Conservation (phyloP, 2,888 invertebrate species). For the Eupelmus urozonus region DNA sequence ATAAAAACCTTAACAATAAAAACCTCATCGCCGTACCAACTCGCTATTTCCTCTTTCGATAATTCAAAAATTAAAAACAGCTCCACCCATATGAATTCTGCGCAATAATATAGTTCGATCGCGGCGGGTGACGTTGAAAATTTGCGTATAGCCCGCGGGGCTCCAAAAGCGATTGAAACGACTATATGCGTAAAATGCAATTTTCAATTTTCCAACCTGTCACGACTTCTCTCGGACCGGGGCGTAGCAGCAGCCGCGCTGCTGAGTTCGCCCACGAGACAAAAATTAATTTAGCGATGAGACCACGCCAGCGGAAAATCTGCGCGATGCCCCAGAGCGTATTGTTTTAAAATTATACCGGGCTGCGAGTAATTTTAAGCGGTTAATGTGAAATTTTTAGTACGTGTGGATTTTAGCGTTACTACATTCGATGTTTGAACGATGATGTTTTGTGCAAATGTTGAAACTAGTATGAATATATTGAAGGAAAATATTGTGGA, state of each 20-base stretch:
- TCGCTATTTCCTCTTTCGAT: no score
- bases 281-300: not conserved
- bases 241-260: not conserved
- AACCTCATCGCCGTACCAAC: no score
- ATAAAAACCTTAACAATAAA: no score
- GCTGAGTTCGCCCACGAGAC: no score
- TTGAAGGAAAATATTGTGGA: no score
- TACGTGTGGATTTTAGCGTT: no score
- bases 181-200: constrained; percentile 21
- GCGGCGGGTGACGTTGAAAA: constrained; percentile 8
- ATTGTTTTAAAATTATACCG: not conserved
- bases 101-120: not conserved
- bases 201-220: constrained; percentile 52
- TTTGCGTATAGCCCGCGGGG: constrained; percentile 3
- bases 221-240: constrained; percentile 21
- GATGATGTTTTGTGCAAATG: no score
- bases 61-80: not conserved
- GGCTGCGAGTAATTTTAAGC: not conserved
- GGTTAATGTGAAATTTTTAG: no score
- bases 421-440: no score
- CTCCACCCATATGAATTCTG: not conserved
- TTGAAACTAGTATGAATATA: no score
- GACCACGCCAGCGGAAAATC: not conserved
- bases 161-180: constrained; percentile 15
- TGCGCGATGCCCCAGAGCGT: not conserved